Evolutionary conservation across 1,140 invertebrate genomes (phyloP), one percentile per base, ranked within the genome.

Genomic region (Thaumetopoea pityocampa): DNA sequence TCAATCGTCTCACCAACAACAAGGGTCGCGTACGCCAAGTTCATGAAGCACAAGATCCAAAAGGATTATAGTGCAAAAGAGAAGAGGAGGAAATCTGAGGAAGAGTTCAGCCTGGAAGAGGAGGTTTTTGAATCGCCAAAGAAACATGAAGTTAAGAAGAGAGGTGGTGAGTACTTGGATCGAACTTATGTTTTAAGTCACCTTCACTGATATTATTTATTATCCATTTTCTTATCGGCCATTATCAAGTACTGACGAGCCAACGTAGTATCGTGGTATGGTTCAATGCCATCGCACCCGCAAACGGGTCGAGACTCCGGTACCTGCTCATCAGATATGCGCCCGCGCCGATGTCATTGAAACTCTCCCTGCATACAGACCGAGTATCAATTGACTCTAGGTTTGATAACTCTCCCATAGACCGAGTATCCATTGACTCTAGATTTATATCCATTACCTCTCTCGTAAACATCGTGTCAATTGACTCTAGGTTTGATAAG

Each of bases 21-120:
- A 1, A 86, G 93, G 56, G 88, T 94, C 8, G 94, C 94, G 1
- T 95, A 95, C 54, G 93, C 93, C 15, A 95, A 94, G 71, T 95
- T 95, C 63, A 95, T 95, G 89, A 89, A 91, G 20, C 90, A 85
- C 33, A 89, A 90, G 51, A 86, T 91, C 19, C 88, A 88, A 35
- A 77, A 86, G 5, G 89, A 92, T 51, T 82, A 76, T 53, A 76
- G 71, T 0, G 68, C 82, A 4, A 56, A 71, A 24, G 74, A 87
- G 15, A 51, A 51, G 6, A 43, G 24, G 17, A 42, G 46, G 28
- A 41, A 40, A 1, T 68, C 59, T 2, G 48, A 50, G 3, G 44
- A 55, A 9, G 59, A 65, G 4, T 43, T 67, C 29, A 67, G 41
- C 24, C 19, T 78, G 23, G 73, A 79, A 45, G 76, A 77, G 35